Evolutionary conservation across 1,140 invertebrate genomes (phyloP).

Genomic region (Drosophila willistoni): DNA sequence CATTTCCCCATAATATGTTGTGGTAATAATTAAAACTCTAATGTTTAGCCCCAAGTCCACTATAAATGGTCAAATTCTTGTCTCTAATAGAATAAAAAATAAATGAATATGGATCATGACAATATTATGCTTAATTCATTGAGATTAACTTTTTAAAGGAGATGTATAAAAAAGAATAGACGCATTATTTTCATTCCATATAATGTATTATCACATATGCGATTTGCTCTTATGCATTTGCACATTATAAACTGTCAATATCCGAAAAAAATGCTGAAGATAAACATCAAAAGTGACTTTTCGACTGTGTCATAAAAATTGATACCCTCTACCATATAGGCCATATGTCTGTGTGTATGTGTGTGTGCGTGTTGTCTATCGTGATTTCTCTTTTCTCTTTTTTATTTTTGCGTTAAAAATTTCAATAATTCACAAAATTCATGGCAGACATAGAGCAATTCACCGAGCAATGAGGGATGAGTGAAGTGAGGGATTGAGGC

Average conservation of each 20-base stretch:
- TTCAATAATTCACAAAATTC: slow-evolving; percentile 63
- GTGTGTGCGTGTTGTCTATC: slow-evolving; percentile 27
- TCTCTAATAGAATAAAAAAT: background rate
- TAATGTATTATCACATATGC: slow-evolving; percentile 17
- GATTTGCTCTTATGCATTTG: slow-evolving; percentile 30
- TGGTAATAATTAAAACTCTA: no score
- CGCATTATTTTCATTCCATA: slow-evolving; percentile 16
- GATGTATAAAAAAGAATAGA: background rate
- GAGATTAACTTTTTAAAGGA: background rate
- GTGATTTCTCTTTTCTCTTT: slow-evolving; percentile 16
- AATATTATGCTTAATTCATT: background rate
- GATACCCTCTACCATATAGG: slow-evolving; percentile 49
- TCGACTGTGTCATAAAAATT: slow-evolving; percentile 72
- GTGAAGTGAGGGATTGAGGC: slow-evolving; percentile 20
- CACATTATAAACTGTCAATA: slow-evolving; percentile 53
- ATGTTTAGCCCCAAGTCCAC: no score
- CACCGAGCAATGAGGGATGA: slow-evolving; percentile 36
- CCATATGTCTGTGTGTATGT: slow-evolving; percentile 9
- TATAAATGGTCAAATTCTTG: background rate
- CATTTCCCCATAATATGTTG: no score
- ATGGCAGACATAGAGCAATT: slow-evolving; percentile 32
- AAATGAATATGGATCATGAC: no score
- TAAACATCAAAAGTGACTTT: slow-evolving; percentile 72
- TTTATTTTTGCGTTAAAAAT: slow-evolving; percentile 48
- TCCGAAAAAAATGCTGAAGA: slow-evolving; percentile 42